Percentiles rank a stretch among this genome's conserved stretches.
These are phyloP conservation scores for Gymnopithys bicolor DNA, from an alignment of 2,797 vertebrate genomes.

Conservation along the genomic window DNA sequence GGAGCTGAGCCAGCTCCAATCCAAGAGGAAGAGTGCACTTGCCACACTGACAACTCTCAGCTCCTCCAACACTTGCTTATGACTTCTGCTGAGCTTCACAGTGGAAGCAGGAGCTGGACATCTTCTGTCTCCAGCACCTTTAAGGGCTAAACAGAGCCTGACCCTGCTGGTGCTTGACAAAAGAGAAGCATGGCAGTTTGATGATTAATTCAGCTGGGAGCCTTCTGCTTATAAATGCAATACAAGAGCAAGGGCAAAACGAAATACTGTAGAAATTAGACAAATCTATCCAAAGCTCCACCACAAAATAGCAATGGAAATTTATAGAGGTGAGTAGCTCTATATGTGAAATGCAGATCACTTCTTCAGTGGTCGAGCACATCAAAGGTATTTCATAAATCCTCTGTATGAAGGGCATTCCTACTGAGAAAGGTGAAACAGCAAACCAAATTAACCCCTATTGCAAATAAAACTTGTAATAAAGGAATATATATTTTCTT, in stretches of 20 bases:
- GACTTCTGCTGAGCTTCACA: not conserved
- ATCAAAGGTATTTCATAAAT: not conserved
- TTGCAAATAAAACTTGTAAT: not conserved
- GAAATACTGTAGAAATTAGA: not conserved
- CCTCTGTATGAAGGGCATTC: not conserved
- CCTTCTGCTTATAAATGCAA: not conserved
- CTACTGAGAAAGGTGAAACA: not conserved
- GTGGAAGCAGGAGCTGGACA: not conserved
- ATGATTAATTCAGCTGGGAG: not conserved
- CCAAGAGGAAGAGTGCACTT: not conserved
- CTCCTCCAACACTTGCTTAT: not conserved
- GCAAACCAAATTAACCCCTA: not conserved
- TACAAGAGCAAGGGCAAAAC: not conserved
- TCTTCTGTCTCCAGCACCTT: not conserved
- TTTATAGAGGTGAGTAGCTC: not conserved
- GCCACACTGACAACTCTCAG: not conserved
- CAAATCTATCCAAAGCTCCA: not conserved
- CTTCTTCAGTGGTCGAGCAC: not conserved
- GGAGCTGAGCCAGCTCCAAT: not conserved
- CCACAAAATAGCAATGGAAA: not conserved
- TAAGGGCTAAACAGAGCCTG: not conserved
- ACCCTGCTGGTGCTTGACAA: not conserved
- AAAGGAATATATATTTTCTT: not conserved
- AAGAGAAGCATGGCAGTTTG: not conserved
- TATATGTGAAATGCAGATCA: not conserved